A percentile compares a stretch with the other conserved stretches of the same genome.
Conservation (phyloP, 2,113 vertebrate genomes). For the Mobula birostris region DNA sequence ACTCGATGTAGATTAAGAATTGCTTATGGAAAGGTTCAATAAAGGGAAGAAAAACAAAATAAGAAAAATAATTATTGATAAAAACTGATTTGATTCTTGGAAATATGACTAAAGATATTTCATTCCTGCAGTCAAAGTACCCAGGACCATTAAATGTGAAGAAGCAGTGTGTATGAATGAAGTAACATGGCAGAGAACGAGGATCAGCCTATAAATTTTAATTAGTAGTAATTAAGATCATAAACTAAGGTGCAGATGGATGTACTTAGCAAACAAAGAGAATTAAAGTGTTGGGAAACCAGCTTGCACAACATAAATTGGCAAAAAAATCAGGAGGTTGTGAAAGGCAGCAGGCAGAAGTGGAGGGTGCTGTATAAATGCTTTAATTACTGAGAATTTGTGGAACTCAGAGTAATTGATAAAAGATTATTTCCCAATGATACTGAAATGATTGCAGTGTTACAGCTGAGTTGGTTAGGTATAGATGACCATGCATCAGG, state of each 20-base stretch:
- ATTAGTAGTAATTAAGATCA: conserved; percentile 10
- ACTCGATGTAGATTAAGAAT: background rate
- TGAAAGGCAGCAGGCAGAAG: background rate
- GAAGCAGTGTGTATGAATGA: background rate
- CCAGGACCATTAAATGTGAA: background rate
- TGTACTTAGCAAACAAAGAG: background rate
- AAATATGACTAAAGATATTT: conserved; percentile 4
- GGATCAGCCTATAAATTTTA: background rate
- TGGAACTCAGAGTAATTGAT: background rate
- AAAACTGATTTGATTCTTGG: background rate
- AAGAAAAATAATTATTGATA: background rate
- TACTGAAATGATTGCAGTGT: background rate
- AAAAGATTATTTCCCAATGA: background rate
- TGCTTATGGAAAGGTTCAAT: background rate
- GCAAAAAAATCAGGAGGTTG: background rate
- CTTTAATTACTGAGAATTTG: background rate
- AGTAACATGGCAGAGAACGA: background rate
- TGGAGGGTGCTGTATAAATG: background rate
- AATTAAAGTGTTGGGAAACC: background rate
- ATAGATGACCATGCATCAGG: background rate
- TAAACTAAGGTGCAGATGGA: conserved; percentile 17
- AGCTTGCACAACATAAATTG: background rate
- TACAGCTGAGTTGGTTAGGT: background rate
- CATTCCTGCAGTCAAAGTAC: background rate
- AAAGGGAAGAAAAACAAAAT: background rate